Evolutionary conservation across 2,888 invertebrate genomes (phyloP).

Genomic region (Tenthredo amoena): DNA sequence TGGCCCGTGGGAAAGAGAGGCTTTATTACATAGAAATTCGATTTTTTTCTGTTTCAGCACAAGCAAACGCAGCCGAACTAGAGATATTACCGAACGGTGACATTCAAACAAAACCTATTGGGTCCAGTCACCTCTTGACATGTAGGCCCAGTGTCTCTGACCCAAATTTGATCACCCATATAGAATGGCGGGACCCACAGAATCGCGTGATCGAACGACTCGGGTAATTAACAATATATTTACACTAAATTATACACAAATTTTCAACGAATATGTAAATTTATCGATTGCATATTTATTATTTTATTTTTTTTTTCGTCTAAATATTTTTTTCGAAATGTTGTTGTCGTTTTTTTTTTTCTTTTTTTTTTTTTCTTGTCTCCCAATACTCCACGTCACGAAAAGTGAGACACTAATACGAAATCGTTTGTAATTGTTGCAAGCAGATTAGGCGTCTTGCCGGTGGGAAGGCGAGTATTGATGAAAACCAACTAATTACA

Average conservation of each 20-base stretch:
- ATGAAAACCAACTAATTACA: conserved; percentile 60
- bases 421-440: conserved; percentile 64
- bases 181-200: conserved; percentile 89
- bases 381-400: conserved; percentile 3
- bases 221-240: conserved; percentile 80
- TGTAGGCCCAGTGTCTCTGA: conserved; percentile 88
- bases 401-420: conserved; percentile 27
- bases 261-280: conserved; percentile 27
- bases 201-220: conserved; percentile 85
- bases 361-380: not conserved
- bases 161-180: conserved; percentile 84
- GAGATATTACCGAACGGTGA: conserved; percentile 86
- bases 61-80: conserved; percentile 77
- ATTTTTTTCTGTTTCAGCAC: conserved; percentile 65
- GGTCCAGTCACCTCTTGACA: conserved; percentile 87
- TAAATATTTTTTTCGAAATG: not conserved
- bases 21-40: not conserved
- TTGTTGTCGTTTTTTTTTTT: not conserved
- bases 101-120: conserved; percentile 87
- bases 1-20: conserved; percentile 32
- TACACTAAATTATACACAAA: not conserved
- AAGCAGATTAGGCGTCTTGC: conserved; percentile 74
- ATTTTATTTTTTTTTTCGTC: conserved; percentile 13
- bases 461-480: conserved; percentile 76
- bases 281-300: not conserved